These are phyloP conservation scores for Andrena bicolor DNA, from an alignment of 2,888 invertebrate genomes.

Conservation along the genomic window DNA sequence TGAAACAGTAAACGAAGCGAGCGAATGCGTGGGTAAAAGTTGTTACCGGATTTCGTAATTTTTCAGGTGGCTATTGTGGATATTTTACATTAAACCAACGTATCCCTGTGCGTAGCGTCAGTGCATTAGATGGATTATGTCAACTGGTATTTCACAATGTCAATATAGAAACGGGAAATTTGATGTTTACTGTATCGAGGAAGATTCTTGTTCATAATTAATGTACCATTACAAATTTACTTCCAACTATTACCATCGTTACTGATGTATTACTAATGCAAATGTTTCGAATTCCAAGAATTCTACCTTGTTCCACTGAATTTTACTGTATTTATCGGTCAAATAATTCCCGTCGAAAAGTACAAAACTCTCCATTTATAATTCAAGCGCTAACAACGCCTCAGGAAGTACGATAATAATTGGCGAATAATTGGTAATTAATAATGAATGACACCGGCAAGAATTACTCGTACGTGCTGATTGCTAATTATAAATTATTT, in stretches of 20 bases:
- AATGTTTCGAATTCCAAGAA: background rate
- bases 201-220: too few species aligned
- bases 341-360: too few species aligned
- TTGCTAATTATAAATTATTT: conserved; percentile 43
- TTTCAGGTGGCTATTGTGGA: background rate
- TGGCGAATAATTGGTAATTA: conserved; percentile 50
- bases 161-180: too few species aligned
- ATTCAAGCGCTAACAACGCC: conserved; percentile 13
- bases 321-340: too few species aligned
- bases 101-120: too few species aligned
- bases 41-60: background rate
- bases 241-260: background rate
- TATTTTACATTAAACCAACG: background rate
- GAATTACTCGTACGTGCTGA: conserved; percentile 25
- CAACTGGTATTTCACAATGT: too few species aligned
- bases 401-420: conserved; percentile 34
- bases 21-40: background rate
- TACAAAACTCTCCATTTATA: background rate
- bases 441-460: conserved; percentile 44
- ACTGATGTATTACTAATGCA: background rate
- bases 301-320: background rate
- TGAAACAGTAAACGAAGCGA: background rate
- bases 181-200: too few species aligned
- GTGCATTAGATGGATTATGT: too few species aligned
- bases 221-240: background rate